Evolutionary conservation across 1,140 invertebrate species (phyloP).

Genomic region (Drepana arcuata): DNA sequence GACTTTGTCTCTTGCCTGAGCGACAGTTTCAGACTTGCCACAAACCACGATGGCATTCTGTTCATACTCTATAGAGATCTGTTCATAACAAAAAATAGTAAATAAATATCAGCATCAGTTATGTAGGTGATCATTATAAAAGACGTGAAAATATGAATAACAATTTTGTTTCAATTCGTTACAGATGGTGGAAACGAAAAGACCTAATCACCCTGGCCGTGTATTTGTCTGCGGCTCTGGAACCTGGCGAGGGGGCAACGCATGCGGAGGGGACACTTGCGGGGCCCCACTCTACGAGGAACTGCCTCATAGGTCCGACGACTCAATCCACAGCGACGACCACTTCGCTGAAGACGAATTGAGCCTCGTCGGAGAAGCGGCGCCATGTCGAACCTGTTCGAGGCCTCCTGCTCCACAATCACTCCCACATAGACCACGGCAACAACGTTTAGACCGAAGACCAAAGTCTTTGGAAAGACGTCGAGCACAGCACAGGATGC

Average conservation of each 20-base stretch:
- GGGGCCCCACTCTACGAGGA: conserved; percentile 67
- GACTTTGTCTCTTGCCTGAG: too few relatives aligned
- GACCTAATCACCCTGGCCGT: conserved; percentile 51
- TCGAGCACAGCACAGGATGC: conserved; percentile 49
- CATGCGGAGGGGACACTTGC: conserved; percentile 49
- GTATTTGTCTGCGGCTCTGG: conserved; percentile 58
- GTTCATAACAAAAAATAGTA: too few relatives aligned
- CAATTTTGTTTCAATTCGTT: conserved; percentile 9
- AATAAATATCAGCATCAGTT: too few relatives aligned
- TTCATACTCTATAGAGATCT: too few relatives aligned
- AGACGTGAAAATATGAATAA: too few relatives aligned
- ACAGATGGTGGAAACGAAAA: conserved; percentile 64
- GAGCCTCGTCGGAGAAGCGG: conserved; percentile 64
- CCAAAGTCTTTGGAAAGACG: conserved; percentile 56
- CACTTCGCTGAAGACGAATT: conserved; percentile 70
- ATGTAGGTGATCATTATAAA: too few relatives aligned
- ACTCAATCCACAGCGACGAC: conserved; percentile 65
- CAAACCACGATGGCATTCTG: too few relatives aligned
- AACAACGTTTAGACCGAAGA: conserved; percentile 50
- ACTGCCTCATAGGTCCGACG: conserved; percentile 57
- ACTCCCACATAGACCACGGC: conserved; percentile 51
- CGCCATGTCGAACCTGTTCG: conserved; percentile 54
- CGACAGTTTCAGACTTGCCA: too few relatives aligned
- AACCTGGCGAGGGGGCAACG: conserved; percentile 49
- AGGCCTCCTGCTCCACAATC: conserved; percentile 48